These are phyloP conservation scores for Distichodus sexfasciatus DNA, from an alignment of 2,797 vertebrate genomes.

Conservation along the genomic window DNA sequence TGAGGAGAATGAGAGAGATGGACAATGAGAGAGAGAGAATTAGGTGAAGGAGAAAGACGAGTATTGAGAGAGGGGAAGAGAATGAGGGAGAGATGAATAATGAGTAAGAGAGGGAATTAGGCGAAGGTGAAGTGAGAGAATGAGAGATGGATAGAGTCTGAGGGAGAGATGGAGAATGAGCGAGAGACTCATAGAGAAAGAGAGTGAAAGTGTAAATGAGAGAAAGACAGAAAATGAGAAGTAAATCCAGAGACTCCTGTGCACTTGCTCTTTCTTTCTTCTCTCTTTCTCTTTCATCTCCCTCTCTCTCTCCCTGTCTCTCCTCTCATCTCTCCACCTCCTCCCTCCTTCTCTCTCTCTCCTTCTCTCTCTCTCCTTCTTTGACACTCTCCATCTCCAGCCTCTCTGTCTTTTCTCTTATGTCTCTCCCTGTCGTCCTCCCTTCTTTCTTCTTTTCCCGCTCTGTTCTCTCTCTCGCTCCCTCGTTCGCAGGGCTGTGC, in stretches of 20 bases:
- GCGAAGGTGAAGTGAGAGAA: neutral
- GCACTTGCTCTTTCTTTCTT: no score
- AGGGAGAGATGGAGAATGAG: neutral
- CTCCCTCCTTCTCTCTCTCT: neutral
- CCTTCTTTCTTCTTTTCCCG: constrained; percentile 38
- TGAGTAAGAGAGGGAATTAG: neutral
- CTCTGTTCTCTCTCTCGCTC: constrained; percentile 2
- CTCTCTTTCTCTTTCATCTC: no score
- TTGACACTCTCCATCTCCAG: neutral
- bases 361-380: neutral
- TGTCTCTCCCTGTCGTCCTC: constrained; percentile 28
- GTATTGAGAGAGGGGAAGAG: neutral
- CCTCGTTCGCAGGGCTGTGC: neutral
- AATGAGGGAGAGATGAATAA: neutral
- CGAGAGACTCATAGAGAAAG: neutral
- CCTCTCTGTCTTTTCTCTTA: neutral
- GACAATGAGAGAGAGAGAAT: no score
- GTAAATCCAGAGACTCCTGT: no score
- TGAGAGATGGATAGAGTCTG: neutral
- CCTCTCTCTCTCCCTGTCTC: neutral
- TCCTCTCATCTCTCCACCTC: no score
- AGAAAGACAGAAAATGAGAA: no score
- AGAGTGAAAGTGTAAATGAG: neutral
- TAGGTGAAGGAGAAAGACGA: neutral
- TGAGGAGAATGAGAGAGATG: no score